phyloP scores from a whole-genome alignment of 2,113 vertebrate species.

The Tachysurus fulvidraco region DNA sequence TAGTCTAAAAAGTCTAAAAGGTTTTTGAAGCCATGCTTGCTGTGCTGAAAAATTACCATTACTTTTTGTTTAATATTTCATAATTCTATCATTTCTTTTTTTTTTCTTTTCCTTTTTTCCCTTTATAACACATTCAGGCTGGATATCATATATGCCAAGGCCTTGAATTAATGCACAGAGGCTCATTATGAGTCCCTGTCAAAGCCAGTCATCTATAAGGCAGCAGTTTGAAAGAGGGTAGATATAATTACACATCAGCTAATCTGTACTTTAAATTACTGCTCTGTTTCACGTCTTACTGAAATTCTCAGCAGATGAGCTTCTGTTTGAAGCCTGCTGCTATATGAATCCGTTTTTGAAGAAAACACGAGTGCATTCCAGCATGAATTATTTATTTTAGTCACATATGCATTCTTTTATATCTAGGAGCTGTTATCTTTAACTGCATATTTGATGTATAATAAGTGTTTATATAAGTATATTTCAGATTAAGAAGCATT shows the following conservation, averaged over 20 bases:
- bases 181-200: constrained; percentile 50
- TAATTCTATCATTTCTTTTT: constrained; percentile 43
- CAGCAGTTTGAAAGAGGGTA: constrained; percentile 14
- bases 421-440: neutral
- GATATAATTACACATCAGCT: constrained; percentile 32
- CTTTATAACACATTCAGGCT: constrained; percentile 40
- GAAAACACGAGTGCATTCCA: neutral
- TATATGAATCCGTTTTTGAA: neutral
- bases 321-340: neutral
- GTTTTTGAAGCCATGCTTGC: constrained; percentile 20
- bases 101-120: neutral
- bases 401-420: neutral
- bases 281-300: constrained; percentile 41
- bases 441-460: neutral
- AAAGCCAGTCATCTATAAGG: constrained; percentile 45
- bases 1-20: constrained; percentile 26
- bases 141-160: constrained; percentile 46
- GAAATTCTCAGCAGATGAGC: neutral
- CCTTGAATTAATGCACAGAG: constrained; percentile 50
- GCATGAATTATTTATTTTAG: neutral
- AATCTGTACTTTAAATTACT: constrained; percentile 52
- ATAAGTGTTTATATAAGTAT: neutral
- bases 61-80: constrained; percentile 54
- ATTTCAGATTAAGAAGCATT: neutral
- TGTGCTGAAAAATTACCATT: constrained; percentile 42